phyloP scores from a whole-genome alignment of 2,113 vertebrate species.

The Apistogramma diplotaenia region DNA sequence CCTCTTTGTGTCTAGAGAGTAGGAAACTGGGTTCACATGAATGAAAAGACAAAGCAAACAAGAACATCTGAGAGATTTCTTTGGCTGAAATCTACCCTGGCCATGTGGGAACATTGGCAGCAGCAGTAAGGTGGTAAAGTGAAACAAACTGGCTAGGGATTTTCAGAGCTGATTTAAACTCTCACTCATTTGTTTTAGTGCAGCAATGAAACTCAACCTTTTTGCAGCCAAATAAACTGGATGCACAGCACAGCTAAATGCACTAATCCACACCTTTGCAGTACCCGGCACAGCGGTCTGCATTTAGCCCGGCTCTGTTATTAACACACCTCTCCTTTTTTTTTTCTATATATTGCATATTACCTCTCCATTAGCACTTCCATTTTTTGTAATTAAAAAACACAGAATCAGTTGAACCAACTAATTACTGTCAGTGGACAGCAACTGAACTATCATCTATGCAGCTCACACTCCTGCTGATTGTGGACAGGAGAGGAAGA shows the following conservation, averaged over 20 bases:
- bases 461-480: slow-evolving; percentile 13
- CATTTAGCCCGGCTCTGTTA: not conserved
- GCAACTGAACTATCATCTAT: slow-evolving; percentile 14
- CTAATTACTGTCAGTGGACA: slow-evolving; percentile 38
- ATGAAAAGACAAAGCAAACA: slow-evolving; percentile 4
- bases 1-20: not conserved
- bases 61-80: not conserved
- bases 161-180: slow-evolving; percentile 18
- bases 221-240: slow-evolving; percentile 12
- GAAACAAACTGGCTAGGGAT: not conserved
- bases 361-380: slow-evolving; percentile 1
- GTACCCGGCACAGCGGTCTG: not conserved
- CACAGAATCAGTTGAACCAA: slow-evolving; percentile 16
- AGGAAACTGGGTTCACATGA: not conserved
- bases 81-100: not conserved
- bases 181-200: not conserved
- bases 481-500: slow-evolving; percentile 5
- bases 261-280: not conserved
- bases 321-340: not conserved
- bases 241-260: not conserved
- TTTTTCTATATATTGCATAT: not conserved
- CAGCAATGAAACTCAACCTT: slow-evolving; percentile 1
- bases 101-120: not conserved
- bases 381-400: slow-evolving; percentile 37
- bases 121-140: not conserved